Base-by-base conservation (phyloP, 2,888 invertebrate species). In the Parnassius apollo region DNA sequence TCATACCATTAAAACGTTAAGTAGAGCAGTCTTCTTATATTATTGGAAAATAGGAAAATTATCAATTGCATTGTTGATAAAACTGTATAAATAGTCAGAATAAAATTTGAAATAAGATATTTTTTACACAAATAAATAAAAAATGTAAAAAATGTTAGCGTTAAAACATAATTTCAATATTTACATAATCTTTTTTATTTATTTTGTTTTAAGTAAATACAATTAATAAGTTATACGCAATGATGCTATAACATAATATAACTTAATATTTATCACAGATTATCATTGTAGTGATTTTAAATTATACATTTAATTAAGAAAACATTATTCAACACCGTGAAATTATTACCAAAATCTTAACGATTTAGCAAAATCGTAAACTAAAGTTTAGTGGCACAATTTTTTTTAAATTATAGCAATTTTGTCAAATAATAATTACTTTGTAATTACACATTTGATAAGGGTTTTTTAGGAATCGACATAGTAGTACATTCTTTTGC, bases 401-500 rank as follows among this genome's bases (percentile, higher is more conserved):
- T 35, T 25, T 48, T 53, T 57, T 57, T 53, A 18, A 44, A 53
- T 49, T 42, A 54, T 42, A 54, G 48, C 54, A 54, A 11, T 44
- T 42, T 25, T 44, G 35, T 35, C 35, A 35, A 35, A 35, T 35
- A 35, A 35, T 35, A 35, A 35, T 35, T 35, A 35, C 0, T 35
- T 7, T 35, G 35, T 35, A 35, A 35, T 7, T 4, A 35, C 35
- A 35, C 3, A 22, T 44, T 44, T 42, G 76, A 70, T 74, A 78
- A 48, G 61, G 48, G 55, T 51, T 42, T 57, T 35, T 78, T 75
- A 75, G 22, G 75, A 71, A 68, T 91, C 91, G 18, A 91, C 88
- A 66, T 90, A 92, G 70, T 89, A 92, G 73, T 92, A 92, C 86
- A 88, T 88, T 68, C 92, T 79, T 78, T 92, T 91, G 67, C 92